A percentile compares a stretch with the other conserved stretches of the same genome.
Evolutionary conservation across 2,113 vertebrate genomes (phyloP).

Genomic region (Nanorana parkeri): DNA sequence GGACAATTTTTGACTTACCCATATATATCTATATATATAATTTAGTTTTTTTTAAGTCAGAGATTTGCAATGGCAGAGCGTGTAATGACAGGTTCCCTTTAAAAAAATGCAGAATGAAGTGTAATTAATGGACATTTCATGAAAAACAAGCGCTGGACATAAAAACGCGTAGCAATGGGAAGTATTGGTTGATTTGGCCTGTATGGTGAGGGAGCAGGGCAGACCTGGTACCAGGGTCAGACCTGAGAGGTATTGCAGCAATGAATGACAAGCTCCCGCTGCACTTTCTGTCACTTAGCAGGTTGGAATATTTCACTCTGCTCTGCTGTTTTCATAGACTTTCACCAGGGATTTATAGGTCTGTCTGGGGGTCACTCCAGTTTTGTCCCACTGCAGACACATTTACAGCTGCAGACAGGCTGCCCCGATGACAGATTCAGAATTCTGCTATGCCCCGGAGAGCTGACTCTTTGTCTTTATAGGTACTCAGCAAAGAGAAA

Average conservation of each 20-base stretch:
- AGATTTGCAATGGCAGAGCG: too few relatives aligned
- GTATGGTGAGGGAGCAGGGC: constrained; percentile 36
- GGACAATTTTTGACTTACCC: too few relatives aligned
- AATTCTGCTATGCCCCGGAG: constrained; percentile 76
- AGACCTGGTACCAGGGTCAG: constrained; percentile 69
- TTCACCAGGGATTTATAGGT: constrained; percentile 71
- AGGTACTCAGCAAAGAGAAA: constrained; percentile 62
- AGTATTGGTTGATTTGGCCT: neutral
- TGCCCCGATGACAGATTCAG: constrained; percentile 79
- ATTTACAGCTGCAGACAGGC: constrained; percentile 65
- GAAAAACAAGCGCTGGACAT: too few relatives aligned
- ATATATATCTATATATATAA: too few relatives aligned
- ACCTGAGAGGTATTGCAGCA: constrained; percentile 67
- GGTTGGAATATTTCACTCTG: constrained; percentile 73
- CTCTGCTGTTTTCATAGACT: constrained; percentile 67
- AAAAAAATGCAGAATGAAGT: too few relatives aligned
- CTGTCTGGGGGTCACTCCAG: constrained; percentile 73
- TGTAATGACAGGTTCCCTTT: too few relatives aligned
- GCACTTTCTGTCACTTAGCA: constrained; percentile 80
- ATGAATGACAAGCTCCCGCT: constrained; percentile 75
- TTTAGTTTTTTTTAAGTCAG: too few relatives aligned
- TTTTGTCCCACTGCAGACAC: constrained; percentile 72
- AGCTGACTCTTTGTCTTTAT: constrained; percentile 67
- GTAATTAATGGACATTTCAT: too few relatives aligned
- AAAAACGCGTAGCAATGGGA: too few relatives aligned